Base-by-base conservation (phyloP, 1,140 invertebrate genomes). In the Thalassaphorura encarpata region DNA sequence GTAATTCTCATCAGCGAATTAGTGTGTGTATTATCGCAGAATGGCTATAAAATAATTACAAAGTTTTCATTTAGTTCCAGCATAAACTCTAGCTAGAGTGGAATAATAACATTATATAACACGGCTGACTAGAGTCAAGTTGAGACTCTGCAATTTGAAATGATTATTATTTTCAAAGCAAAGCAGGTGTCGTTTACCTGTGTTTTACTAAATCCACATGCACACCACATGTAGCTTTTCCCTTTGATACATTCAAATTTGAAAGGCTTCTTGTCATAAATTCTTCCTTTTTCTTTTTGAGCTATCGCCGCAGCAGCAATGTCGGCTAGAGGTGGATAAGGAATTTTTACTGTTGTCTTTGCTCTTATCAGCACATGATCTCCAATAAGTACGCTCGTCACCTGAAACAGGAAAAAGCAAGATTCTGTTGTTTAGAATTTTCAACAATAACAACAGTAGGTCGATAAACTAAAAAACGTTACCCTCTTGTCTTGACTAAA, bases 11-110 rank as follows among this genome's bases (percentile, higher is more conserved):
- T 71, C 64, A 77, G 81, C 29, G 80, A 70, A 69, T 81, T 82
- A 67, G 79, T 89, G 70, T 97, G 93, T 8, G 85, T 86, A 3
- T 85, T 84, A 76, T 98, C 94, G 74, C 95, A 97, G n/a, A 98
- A 76, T 0, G 93, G 94, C 75, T 97, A 66, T 28, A 73, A 71
- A 54, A 66, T 53, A 60, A 27, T 42, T 52, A 47, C 36, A 52
- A 52, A 19, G 24, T 54, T 26, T 36, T 8, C 43, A 48, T n/a
- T n/a, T n/a, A n/a, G n/a, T n/a, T n/a, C n/a, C n/a, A n/a, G n/a
- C n/a, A n/a, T n/a, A n/a, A n/a, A n/a, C n/a, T n/a, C n/a, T n/a
- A n/a, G n/a, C n/a, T n/a, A n/a, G n/a, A n/a, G n/a, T n/a, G n/a
- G n/a, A n/a, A n/a, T n/a, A n/a, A n/a, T n/a, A n/a, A n/a, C n/a